Conservation (phyloP, 2,888 invertebrate genomes). For the Anagyrus pseudococci region DNA sequence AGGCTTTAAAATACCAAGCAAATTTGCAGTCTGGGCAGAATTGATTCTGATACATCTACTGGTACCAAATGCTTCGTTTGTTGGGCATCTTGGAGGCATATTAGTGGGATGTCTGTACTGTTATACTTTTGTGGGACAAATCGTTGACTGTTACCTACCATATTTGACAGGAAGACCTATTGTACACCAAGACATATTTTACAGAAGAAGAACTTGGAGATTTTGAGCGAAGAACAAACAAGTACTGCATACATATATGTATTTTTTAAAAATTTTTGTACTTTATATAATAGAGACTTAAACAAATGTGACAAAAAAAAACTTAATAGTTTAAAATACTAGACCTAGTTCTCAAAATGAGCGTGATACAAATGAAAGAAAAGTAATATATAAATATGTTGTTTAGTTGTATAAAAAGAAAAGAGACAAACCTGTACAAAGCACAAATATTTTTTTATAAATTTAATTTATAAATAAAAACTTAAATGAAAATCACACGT, state of each 20-base stretch:
- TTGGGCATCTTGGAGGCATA: conserved; percentile 71
- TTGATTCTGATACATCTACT: conserved; percentile 68
- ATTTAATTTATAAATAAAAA: background rate
- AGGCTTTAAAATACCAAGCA: conserved; percentile 63
- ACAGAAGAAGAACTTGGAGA: conserved; percentile 35
- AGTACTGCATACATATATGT: background rate
- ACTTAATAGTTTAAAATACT: background rate
- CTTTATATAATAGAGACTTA: background rate
- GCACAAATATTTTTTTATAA: too few species aligned
- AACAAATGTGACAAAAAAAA: background rate
- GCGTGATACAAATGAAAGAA: too few species aligned
- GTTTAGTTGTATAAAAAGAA: too few species aligned
- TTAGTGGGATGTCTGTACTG: conserved; percentile 68
- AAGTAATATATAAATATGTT: too few species aligned
- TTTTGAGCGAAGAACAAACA: background rate
- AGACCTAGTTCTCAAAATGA: background rate
- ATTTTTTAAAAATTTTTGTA: background rate
- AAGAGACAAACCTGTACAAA: too few species aligned
- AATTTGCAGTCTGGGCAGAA: conserved; percentile 69
- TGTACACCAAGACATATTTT: conserved; percentile 57
- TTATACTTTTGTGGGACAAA: conserved; percentile 59
- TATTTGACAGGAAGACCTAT: conserved; percentile 56
- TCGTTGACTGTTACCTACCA: conserved; percentile 55
- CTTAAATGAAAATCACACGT: too few species aligned
- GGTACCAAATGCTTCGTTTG: conserved; percentile 69